phyloP scores from a whole-genome alignment of 2,797 vertebrate genomes.

The Lepus oiostolus region DNA sequence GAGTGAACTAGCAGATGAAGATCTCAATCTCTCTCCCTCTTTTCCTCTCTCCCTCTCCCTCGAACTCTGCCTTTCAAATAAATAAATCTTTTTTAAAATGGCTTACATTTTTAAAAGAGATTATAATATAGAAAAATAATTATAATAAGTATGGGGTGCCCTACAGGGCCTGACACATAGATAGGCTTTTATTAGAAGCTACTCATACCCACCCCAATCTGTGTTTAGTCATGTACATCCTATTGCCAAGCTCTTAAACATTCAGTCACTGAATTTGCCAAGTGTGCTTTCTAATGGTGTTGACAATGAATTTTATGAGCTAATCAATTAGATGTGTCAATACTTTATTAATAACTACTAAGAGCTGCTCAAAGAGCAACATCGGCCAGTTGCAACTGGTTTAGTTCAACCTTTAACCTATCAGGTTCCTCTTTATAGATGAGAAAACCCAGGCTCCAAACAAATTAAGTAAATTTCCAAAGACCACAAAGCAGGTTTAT shows the following conservation, averaged over 20 bases:
- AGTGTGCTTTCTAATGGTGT: constrained; percentile 1
- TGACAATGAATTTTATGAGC: constrained; percentile 19
- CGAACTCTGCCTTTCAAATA: no score
- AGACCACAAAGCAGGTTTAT: constrained; percentile 22
- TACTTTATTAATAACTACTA: constrained; percentile 49
- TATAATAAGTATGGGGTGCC: background rate
- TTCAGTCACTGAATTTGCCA: constrained; percentile 51
- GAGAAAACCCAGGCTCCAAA: constrained; percentile 22
- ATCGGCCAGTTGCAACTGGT: background rate
- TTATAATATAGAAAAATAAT: no score
- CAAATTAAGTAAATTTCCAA: constrained; percentile 32
- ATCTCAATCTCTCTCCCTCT: no score
- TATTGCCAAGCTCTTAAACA: constrained; percentile 16
- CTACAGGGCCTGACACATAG: background rate
- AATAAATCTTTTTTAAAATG: no score
- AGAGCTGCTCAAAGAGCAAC: constrained; percentile 28
- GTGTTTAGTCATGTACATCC: constrained; percentile 8
- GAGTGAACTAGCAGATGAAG: no score
- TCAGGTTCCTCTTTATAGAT: constrained; percentile 29
- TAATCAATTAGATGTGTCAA: constrained; percentile 34
- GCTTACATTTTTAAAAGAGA: no score
- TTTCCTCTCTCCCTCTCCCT: no score
- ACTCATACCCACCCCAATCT: background rate
- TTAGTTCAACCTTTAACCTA: constrained; percentile 41
- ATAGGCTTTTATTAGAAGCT: constrained; percentile 30